phyloP scores from a whole-genome alignment of 2,888 invertebrate genomes.

The Apoda limacodes region DNA sequence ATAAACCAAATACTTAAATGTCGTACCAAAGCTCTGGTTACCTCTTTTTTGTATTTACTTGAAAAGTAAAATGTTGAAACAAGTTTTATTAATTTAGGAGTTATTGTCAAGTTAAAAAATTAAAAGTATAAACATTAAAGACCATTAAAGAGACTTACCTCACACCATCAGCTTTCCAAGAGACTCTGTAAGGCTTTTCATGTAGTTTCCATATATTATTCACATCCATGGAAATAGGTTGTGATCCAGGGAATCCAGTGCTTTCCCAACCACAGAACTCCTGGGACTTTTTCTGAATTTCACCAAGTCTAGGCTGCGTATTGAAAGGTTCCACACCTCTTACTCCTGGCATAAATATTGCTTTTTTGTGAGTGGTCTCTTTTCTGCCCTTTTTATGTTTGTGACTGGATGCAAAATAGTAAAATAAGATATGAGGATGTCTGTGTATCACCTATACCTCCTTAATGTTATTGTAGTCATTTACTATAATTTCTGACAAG shows the following conservation, averaged over 20 bases:
- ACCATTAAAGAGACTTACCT: conserved; percentile 74
- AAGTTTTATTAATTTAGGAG: neutral
- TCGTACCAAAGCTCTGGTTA: too few species aligned
- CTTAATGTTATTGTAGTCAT: too few species aligned
- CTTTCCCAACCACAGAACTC: conserved; percentile 83
- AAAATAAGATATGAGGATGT: too few species aligned
- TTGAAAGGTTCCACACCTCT: conserved; percentile 80
- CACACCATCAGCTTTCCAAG: conserved; percentile 99
- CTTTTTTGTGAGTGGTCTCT: conserved; percentile 72
- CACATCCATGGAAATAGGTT: conserved; percentile 96
- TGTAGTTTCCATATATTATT: conserved; percentile 81
- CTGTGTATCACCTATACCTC: too few species aligned
- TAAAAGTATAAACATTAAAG: conserved; percentile 5
- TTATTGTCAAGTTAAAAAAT: neutral
- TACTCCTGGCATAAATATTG: conserved; percentile 89
- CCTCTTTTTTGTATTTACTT: too few species aligned
- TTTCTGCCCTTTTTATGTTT: conserved; percentile 66
- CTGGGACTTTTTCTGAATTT: conserved; percentile 80
- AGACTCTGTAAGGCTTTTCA: conserved; percentile 91
- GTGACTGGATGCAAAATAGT: too few species aligned
- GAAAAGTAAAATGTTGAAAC: neutral
- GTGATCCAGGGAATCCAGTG: conserved; percentile 93
- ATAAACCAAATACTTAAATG: too few species aligned
- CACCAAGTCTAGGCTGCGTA: conserved; percentile 67
- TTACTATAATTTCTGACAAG: too few species aligned